Evolutionary conservation across 2,113 vertebrate species (phyloP).

Genomic region (Catagonus wagneri): DNA sequence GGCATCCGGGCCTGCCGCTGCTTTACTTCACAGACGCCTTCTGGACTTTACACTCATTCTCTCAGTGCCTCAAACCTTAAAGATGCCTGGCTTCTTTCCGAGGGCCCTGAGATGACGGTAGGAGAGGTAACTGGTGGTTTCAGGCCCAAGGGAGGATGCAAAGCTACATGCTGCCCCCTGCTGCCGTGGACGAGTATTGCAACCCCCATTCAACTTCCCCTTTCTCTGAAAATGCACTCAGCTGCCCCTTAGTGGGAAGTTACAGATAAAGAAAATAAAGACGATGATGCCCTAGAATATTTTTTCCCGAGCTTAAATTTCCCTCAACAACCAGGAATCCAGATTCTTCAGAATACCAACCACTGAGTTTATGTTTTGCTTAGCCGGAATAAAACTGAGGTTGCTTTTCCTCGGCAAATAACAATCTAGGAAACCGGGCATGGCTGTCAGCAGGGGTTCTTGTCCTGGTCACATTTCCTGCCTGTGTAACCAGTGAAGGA

Average conservation of each 20-base stretch:
- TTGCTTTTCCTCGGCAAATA: neutral
- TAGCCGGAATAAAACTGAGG: neutral
- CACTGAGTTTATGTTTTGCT: neutral
- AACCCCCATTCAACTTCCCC: rapidly evolving
- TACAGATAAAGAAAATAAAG: neutral
- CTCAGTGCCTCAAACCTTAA: neutral
- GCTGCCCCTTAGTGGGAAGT: neutral
- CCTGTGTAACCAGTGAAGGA: rapidly evolving
- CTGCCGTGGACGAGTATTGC: neutral
- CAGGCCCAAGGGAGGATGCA: rapidly evolving
- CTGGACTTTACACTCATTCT: neutral
- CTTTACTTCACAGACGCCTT: neutral
- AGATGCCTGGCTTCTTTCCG: rapidly evolving
- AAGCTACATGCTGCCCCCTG: conserved; percentile 65
- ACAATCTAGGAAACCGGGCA: neutral
- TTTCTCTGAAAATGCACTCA: neutral
- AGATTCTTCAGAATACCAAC: neutral
- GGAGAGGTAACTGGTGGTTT: neutral
- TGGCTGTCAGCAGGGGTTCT: neutral
- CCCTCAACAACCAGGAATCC: neutral
- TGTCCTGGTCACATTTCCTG: neutral
- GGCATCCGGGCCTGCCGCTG: no score
- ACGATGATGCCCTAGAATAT: neutral
- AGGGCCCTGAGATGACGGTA: rapidly evolving
- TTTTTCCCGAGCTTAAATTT: neutral